Evolutionary conservation across 2,888 invertebrate genomes (phyloP).

Genomic region (Melieria crassipennis): DNA sequence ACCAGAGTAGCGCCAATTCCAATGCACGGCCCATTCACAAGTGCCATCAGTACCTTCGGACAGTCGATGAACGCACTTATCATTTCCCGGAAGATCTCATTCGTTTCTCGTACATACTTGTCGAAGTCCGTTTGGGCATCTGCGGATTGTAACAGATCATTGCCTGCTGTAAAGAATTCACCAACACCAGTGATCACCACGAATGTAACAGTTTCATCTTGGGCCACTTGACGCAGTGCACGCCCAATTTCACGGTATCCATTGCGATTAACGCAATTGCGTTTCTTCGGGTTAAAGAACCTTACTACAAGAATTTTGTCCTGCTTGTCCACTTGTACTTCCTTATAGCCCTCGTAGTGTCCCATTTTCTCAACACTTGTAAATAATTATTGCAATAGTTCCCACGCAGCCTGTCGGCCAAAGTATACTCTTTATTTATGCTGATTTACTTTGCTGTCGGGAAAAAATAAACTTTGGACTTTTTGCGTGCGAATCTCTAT

Average conservation of each 20-base stretch:
- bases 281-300: conserved; percentile 80
- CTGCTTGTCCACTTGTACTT: conserved; percentile 58
- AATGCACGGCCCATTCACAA: conserved; percentile 94
- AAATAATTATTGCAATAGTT: too few relatives aligned
- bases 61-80: conserved; percentile 83
- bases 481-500: too few relatives aligned
- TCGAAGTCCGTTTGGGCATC: conserved; percentile 48
- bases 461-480: too few relatives aligned
- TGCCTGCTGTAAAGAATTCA: conserved; percentile 59
- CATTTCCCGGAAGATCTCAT: conserved; percentile 69
- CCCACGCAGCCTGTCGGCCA: too few relatives aligned
- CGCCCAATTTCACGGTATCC: conserved; percentile 76
- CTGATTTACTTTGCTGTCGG: too few relatives aligned
- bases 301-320: conserved; percentile 71
- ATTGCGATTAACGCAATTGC: conserved; percentile 78
- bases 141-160: conserved; percentile 36
- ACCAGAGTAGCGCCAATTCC: conserved; percentile 83
- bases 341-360: conserved; percentile 47
- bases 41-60: conserved; percentile 85
- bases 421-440: too few relatives aligned
- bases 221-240: conserved; percentile 75
- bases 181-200: conserved; percentile 75
- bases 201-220: conserved; percentile 73
- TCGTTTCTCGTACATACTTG: conserved; percentile 53
- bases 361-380: background rate